Percentiles rank a stretch among this genome's conserved stretches.
These are phyloP conservation scores for Sinocyclocheilus maitianheensis DNA, from an alignment of 2,113 vertebrate species.

Conservation along the genomic window DNA sequence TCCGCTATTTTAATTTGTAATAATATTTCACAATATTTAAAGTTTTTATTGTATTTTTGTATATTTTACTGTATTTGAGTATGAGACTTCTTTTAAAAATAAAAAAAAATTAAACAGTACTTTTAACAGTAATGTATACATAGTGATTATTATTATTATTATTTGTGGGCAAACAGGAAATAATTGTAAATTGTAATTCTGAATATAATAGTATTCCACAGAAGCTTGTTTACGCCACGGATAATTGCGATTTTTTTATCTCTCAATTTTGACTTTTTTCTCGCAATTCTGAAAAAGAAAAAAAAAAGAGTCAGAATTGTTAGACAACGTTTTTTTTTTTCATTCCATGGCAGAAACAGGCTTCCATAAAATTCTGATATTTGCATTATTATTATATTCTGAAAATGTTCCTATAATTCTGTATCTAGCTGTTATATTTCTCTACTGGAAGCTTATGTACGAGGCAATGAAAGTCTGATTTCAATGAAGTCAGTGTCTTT, in stretches of 20 bases:
- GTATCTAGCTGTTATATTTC: neutral
- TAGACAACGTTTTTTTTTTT: no score
- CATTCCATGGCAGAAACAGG: neutral
- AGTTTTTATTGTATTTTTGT: neutral
- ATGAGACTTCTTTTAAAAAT: neutral
- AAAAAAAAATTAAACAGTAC: no score
- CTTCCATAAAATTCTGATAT: no score
- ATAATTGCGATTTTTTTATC: no score
- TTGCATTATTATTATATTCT: neutral
- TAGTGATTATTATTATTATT: neutral
- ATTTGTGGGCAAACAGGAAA: no score
- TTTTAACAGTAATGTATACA: neutral
- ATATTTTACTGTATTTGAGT: neutral
- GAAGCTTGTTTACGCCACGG: no score
- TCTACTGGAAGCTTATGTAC: neutral
- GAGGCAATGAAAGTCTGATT: neutral
- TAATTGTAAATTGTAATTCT: neutral
- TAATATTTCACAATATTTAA: no score
- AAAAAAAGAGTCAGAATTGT: no score
- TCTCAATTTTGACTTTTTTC: no score
- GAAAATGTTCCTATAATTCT: neutral
- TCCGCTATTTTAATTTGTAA: no score
- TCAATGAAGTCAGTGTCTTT: neutral
- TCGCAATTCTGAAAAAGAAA: no score
- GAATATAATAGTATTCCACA: neutral